These are phyloP conservation scores for Delphinus delphis DNA, from an alignment of 2,113 vertebrate genomes.

Conservation along the genomic window DNA sequence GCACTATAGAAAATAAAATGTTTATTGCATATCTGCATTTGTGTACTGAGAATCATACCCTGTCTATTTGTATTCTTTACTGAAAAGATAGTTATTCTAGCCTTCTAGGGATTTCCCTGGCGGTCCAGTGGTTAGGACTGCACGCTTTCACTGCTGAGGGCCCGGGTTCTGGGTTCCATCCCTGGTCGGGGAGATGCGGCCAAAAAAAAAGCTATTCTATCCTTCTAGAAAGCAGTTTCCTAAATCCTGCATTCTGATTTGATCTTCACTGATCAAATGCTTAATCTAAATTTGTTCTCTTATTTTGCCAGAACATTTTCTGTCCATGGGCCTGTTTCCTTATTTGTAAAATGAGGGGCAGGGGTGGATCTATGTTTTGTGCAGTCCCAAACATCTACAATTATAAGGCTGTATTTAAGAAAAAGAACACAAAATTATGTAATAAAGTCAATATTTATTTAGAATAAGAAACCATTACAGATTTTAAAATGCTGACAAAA, in stretches of 20 bases:
- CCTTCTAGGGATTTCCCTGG: neutral
- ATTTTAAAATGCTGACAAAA: slow-evolving; percentile 50
- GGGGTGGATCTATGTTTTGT: neutral
- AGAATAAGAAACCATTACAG: neutral
- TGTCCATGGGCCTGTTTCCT: neutral
- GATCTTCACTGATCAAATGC: neutral
- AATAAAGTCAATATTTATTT: slow-evolving; percentile 13
- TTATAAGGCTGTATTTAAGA: neutral
- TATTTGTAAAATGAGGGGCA: neutral
- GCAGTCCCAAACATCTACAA: neutral
- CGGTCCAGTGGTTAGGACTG: neutral
- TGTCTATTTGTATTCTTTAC: neutral
- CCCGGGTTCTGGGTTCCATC: neutral
- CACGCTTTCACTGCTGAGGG: neutral
- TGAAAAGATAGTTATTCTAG: neutral
- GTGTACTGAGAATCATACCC: neutral
- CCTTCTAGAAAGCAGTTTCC: neutral
- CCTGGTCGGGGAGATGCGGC: neutral
- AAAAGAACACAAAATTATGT: neutral
- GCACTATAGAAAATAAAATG: neutral
- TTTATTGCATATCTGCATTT: neutral
- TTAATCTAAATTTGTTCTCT: neutral
- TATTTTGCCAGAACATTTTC: neutral
- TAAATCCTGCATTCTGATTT: neutral
- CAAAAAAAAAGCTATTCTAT: neutral